These are phyloP conservation scores for Siderastrea siderea DNA, from an alignment of 92 coral and sea anemone genomes.

Conservation along the genomic window DNA sequence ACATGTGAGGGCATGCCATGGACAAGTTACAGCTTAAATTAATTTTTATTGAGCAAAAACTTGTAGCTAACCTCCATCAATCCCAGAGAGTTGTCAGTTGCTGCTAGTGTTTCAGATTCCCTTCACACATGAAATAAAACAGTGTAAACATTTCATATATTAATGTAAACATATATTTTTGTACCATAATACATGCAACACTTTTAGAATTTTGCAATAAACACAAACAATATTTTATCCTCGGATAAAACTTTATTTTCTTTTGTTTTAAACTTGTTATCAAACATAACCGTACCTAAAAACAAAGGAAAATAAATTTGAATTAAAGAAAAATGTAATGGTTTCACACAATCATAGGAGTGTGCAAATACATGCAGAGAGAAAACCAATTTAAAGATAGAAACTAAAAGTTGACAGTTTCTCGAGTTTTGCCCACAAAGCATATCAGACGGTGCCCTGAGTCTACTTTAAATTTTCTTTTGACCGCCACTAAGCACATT, in stretches of 20 bases:
- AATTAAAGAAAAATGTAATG: neutral
- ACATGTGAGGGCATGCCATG: conserved; percentile 4
- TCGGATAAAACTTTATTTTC: neutral
- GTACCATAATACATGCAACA: neutral
- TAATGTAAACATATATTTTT: neutral
- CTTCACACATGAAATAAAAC: conserved; percentile 7
- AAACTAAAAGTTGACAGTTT: conserved; percentile 2
- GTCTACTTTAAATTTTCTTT: neutral
- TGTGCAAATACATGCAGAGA: neutral
- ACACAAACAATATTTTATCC: neutral
- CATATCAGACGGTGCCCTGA: no score
- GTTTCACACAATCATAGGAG: conserved; percentile 4
- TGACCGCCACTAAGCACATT: conserved; percentile 12
- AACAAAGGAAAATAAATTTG: conserved; percentile 21
- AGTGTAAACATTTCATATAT: conserved; percentile 2
- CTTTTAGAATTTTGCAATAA: neutral
- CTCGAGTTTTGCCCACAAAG: conserved; percentile 1
- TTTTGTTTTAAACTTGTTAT: conserved; percentile 14
- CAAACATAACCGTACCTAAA: conserved; percentile 3
- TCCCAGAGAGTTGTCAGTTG: conserved; percentile 14
- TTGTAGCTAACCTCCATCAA: conserved; percentile 10
- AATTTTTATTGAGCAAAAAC: conserved; percentile 4
- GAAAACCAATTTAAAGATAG: conserved; percentile 6
- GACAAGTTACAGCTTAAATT: neutral
- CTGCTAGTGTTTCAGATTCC: neutral